Evolutionary conservation across 1,140 invertebrate genomes (phyloP).

Genomic region (Polypedilum pembai): DNA sequence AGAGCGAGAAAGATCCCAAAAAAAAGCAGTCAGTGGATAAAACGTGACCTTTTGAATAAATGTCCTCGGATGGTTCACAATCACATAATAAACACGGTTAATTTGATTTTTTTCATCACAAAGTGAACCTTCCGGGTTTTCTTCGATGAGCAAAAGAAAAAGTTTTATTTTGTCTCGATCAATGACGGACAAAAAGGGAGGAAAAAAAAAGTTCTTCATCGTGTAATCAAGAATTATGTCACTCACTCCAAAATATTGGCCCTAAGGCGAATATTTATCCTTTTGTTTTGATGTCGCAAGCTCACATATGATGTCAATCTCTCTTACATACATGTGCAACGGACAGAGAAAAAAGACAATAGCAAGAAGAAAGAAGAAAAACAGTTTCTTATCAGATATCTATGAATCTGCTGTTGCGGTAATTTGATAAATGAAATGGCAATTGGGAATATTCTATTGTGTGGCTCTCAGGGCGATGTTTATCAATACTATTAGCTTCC

Average conservation of each 20-base stretch:
- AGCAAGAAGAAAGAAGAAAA: neutral
- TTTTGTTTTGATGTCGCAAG: neutral
- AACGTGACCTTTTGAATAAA: constrained; percentile 26
- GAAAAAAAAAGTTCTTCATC: constrained; percentile 9
- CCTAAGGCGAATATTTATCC: neutral
- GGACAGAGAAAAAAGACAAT: neutral
- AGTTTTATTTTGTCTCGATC: neutral
- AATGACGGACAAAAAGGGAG: neutral
- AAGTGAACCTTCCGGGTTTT: neutral
- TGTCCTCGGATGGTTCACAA: constrained; percentile 15
- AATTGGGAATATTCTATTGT: constrained; percentile 23
- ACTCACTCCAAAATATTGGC: neutral
- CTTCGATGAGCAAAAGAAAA: neutral
- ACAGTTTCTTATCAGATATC: constrained; percentile 4
- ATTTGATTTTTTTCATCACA: constrained; percentile 8
- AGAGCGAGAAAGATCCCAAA: too few species aligned
- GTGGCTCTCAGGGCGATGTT: constrained; percentile 9
- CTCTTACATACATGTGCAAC: neutral
- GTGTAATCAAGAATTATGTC: constrained; percentile 27
- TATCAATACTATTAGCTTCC: constrained; percentile 19
- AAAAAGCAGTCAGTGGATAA: too few species aligned
- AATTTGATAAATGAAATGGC: constrained; percentile 25
- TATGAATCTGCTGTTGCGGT: neutral
- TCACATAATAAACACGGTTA: constrained; percentile 28
- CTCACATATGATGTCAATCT: neutral